phyloP scores from a whole-genome alignment of 1,140 invertebrate species.

The Chironomus tepperi region DNA sequence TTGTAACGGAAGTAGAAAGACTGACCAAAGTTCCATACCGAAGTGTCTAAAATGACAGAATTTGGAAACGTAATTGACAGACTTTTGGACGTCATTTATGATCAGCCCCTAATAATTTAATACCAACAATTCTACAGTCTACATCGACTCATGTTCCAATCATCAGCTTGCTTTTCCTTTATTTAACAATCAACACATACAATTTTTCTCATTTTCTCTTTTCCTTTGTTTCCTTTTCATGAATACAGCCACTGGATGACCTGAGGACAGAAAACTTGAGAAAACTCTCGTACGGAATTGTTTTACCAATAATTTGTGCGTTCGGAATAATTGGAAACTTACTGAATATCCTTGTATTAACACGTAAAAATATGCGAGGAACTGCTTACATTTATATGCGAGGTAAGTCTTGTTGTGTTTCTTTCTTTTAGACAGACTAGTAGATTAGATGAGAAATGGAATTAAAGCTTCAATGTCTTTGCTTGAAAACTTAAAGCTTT shows the following conservation, averaged over 20 bases:
- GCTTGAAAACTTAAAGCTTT: too few species aligned
- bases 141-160: too few species aligned
- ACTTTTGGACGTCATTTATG: too few species aligned
- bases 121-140: too few species aligned
- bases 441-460: not conserved
- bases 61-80: too few species aligned
- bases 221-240: not conserved
- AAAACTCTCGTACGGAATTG: conserved; percentile 58
- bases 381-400: conserved; percentile 70
- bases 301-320: conserved; percentile 58
- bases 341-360: conserved; percentile 62
- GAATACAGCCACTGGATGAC: conserved; percentile 42
- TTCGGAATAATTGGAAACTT: conserved; percentile 65
- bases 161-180: too few species aligned
- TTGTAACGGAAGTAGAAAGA: too few species aligned
- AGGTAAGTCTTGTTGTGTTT: conserved; percentile 45
- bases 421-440: not conserved
- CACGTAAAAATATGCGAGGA: conserved; percentile 63
- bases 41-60: too few species aligned
- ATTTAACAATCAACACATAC: too few species aligned
- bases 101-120: too few species aligned
- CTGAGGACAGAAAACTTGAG: conserved; percentile 50
- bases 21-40: too few species aligned
- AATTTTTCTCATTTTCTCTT: not conserved
- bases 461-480: too few species aligned